These are phyloP conservation scores for Microcebus murinus DNA, from an alignment of 2,113 vertebrate genomes.

Conservation along the genomic window DNA sequence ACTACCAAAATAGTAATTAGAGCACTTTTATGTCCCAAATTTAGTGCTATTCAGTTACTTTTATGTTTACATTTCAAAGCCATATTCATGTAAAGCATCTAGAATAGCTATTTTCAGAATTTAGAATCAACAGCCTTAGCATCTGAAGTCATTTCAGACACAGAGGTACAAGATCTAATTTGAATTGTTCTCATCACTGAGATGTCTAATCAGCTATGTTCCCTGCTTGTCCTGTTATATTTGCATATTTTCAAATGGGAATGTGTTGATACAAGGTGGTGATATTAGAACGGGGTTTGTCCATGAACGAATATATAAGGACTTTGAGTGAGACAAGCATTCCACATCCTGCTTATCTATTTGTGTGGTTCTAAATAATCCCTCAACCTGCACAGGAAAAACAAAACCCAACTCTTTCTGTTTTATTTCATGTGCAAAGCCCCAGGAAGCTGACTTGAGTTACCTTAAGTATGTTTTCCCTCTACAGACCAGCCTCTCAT, in stretches of 20 bases:
- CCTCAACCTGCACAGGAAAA: neutral
- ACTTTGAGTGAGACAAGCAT: neutral
- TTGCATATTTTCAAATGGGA: slow-evolving; percentile 21
- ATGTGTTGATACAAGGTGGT: neutral
- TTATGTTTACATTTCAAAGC: slow-evolving; percentile 27
- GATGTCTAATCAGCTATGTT: neutral
- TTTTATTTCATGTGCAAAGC: neutral
- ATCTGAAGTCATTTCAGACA: slow-evolving; percentile 44
- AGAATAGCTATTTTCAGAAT: slow-evolving; percentile 7
- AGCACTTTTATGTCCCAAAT: neutral
- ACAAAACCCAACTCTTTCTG: neutral
- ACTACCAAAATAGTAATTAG: slow-evolving; percentile 31
- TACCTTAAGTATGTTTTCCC: neutral
- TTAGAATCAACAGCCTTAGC: neutral
- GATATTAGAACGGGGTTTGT: neutral
- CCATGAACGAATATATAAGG: neutral
- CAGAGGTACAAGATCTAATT: neutral
- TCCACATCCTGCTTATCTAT: neutral
- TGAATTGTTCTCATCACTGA: neutral
- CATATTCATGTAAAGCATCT: slow-evolving; percentile 3
- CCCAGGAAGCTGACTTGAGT: neutral
- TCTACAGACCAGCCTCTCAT: neutral
- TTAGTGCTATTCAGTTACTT: neutral
- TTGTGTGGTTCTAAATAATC: neutral
- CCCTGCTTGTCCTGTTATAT: neutral